A percentile compares a stretch with the other conserved stretches of the same genome.
Conservation (phyloP, 2,888 invertebrate species). For the Punctoribates punctum region DNA sequence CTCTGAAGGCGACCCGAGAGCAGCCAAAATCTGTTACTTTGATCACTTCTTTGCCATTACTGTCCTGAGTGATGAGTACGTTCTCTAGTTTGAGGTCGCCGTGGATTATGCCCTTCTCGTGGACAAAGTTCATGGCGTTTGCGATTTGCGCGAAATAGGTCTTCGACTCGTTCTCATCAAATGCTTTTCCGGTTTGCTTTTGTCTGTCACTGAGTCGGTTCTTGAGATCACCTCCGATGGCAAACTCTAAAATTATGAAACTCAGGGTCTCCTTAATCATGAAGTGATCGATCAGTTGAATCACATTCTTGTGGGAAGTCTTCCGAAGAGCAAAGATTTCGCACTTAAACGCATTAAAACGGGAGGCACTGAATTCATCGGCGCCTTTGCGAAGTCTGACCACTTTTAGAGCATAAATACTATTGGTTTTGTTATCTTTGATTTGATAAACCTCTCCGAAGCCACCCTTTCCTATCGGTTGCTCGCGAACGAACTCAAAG, state of each 20-base stretch:
- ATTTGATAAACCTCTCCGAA: background rate
- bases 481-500: too few relatives aligned
- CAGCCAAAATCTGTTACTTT: background rate
- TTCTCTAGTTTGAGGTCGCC: background rate
- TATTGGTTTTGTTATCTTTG: background rate
- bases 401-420: background rate
- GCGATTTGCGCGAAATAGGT: background rate
- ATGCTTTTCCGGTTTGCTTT: background rate
- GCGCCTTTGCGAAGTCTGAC: too few relatives aligned
- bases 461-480: background rate
- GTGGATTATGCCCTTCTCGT: background rate
- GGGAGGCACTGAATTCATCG: background rate
- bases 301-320: background rate
- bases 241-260: background rate
- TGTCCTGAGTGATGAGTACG: background rate
- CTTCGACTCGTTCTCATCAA: background rate
- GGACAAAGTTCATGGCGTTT: background rate
- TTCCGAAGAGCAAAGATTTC: background rate
- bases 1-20: background rate
- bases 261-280: background rate
- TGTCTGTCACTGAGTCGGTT: background rate
- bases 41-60: background rate
- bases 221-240: background rate
- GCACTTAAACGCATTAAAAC: background rate
- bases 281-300: background rate